Evolutionary conservation across 2,113 vertebrate genomes (phyloP), one percentile per base, ranked within the genome.

Genomic region (Oncorhynchus kisutch): DNA sequence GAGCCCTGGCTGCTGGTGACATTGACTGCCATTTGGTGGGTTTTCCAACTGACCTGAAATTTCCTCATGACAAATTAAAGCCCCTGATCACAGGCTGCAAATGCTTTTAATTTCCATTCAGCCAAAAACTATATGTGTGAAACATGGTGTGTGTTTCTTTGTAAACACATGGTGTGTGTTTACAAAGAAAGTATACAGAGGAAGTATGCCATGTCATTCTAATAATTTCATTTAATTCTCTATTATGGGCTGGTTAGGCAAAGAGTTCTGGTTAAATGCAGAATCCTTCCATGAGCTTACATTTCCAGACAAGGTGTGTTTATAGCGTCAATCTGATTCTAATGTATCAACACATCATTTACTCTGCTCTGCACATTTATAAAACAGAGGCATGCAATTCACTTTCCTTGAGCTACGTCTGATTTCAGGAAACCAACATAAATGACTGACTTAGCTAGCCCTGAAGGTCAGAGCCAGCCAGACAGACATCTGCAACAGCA

Each of bases 401-500:
- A 24, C 14, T 27, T 16, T 54, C 14, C 8, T 67, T 74, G 25
- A 54, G 16, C 27, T 49, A 51, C 12, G 39, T 34, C 16, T 57
- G 24, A n/a, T 68, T 67, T 31, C 48, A 34, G 48, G 31, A 64
- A 65, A 71, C 12, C 22, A 62, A 73, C 3, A 25, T 62, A 57
- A 68, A 67, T 45, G 20, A 20, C 67, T 48, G 67, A 14, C 75
- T 25, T 34, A 20, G 4, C 24, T 71, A 16, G 65, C 70, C 59
- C 51, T 73, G 18, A 70, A 59, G 70, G 70, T 69, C 69, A 72
- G 70, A 71, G 54, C 27, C 70, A 66, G 69, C 75, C 74, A 65
- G 29, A 22, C 24, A 70, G 31, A 51, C 29, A 27, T 73, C 25
- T 73, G 13, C 75, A 75, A 73, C 75, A 72, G 60, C 73, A 78